Conservation (phyloP, 2,888 invertebrate species). For the Cantharis nigra region DNA sequence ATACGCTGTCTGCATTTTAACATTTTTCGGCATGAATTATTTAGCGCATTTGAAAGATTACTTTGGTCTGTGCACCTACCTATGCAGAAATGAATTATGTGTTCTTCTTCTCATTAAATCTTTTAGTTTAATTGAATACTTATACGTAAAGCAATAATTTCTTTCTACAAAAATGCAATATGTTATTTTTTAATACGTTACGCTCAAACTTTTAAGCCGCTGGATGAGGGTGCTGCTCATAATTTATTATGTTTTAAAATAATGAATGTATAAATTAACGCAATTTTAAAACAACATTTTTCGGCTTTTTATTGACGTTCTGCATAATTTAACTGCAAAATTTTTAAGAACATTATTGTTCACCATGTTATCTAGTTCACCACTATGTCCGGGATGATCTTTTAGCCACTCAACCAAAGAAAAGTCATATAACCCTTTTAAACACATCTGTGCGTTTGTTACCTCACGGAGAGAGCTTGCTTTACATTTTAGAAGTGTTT, state of each 20-base stretch:
- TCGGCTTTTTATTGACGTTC: neutral
- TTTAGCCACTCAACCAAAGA: neutral
- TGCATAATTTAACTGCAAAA: neutral
- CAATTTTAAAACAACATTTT: neutral
- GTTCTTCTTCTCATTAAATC: neutral
- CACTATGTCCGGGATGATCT: neutral
- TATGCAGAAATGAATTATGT: constrained; percentile 6
- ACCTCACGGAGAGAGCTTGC: neutral
- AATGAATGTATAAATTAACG: neutral
- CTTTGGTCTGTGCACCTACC: constrained; percentile 15
- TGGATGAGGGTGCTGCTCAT: neutral
- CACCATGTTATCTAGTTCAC: neutral
- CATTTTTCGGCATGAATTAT: constrained; percentile 21
- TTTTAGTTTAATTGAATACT: neutral
- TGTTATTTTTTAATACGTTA: neutral
- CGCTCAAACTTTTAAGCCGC: neutral
- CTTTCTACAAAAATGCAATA: neutral
- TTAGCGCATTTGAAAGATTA: constrained; percentile 23
- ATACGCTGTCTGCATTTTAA: constrained; percentile 37
- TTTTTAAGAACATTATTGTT: neutral
- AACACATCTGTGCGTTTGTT: neutral
- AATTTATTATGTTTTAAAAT: constrained; percentile 1
- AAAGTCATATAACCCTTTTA: neutral
- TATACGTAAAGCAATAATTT: neutral
- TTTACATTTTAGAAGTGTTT: neutral